phyloP scores from a whole-genome alignment of 92 coral and sea anemone species.

The Zoanthus sociatus region DNA sequence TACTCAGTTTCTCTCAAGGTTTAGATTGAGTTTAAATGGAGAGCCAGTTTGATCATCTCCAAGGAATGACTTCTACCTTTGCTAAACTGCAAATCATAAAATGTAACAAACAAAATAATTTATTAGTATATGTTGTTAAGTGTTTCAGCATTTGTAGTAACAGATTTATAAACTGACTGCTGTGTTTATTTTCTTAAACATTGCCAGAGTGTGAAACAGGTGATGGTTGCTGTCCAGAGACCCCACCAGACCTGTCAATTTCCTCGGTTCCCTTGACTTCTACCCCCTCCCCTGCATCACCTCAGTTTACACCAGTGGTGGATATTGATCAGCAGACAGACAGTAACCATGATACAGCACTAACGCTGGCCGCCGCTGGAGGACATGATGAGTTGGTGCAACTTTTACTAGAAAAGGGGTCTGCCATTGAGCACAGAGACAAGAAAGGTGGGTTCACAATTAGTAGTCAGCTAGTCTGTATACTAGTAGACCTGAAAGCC shows the following conservation, averaged over 20 bases:
- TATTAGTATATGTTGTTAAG: no score
- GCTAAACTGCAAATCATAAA: no score
- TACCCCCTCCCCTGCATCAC: conserved; percentile 97
- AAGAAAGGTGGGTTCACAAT: conserved; percentile 89
- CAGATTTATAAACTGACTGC: no score
- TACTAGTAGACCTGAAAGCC: no score
- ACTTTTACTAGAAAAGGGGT: conserved; percentile 80
- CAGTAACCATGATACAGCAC: conserved; percentile 97
- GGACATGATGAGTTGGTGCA: conserved; percentile 98
- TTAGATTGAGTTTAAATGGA: no score
- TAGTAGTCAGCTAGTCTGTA: no score
- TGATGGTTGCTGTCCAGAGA: conserved; percentile 78
- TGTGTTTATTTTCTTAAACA: neutral
- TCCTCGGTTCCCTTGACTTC: conserved; percentile 94
- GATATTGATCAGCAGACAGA: conserved; percentile 99
- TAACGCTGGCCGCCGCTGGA: conserved; percentile 97
- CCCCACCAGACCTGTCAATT: conserved; percentile 82
- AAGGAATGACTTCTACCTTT: no score
- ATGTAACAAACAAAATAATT: no score
- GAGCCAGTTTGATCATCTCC: no score
- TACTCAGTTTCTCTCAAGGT: no score
- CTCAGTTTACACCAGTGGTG: conserved; percentile 90
- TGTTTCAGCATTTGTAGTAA: no score
- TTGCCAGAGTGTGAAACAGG: conserved; percentile 55
- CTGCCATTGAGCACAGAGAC: conserved; percentile 95